These are phyloP conservation scores for Polyommatus iphigenia DNA, from an alignment of 2,888 invertebrate species.

Conservation along the genomic window DNA sequence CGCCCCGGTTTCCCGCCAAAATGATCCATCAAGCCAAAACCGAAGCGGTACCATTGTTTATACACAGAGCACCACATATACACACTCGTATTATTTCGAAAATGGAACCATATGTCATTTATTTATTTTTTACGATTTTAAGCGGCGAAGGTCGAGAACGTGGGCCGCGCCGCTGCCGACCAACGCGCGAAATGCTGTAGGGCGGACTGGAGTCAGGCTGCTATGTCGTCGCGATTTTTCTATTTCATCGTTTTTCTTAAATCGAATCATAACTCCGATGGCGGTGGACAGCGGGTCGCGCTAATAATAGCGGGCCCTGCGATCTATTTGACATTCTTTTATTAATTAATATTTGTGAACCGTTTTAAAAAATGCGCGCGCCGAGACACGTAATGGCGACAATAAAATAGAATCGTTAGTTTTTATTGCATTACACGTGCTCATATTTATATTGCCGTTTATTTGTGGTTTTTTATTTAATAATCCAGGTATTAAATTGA, in stretches of 20 bases:
- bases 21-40: slow-evolving; percentile 56
- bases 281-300: slow-evolving; percentile 52
- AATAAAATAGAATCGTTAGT: slow-evolving; percentile 5
- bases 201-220: slow-evolving; percentile 62
- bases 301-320: slow-evolving; percentile 64
- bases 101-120: slow-evolving; percentile 38
- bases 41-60: slow-evolving; percentile 63
- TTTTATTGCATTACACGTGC: slow-evolving; percentile 12
- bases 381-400: neutral
- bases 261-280: slow-evolving; percentile 64
- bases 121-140: slow-evolving; percentile 41
- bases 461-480: neutral
- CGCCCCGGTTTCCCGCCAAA: slow-evolving; percentile 64
- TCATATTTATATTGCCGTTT: neutral
- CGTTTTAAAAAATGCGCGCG: slow-evolving; percentile 32
- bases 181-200: slow-evolving; percentile 69
- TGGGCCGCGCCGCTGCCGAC: slow-evolving; percentile 61
- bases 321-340: slow-evolving; percentile 44
- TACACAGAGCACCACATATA: slow-evolving; percentile 50
- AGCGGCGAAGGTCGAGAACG: slow-evolving; percentile 31
- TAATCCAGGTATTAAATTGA: neutral
- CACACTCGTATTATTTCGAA: slow-evolving; percentile 31
- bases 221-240: slow-evolving; percentile 64
- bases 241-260: slow-evolving; percentile 64
- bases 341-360: slow-evolving; percentile 38